Percentiles rank a stretch among this genome's conserved stretches.
These are phyloP conservation scores for Heliconius charithonia DNA, from an alignment of 2,888 invertebrate species.

Conservation along the genomic window DNA sequence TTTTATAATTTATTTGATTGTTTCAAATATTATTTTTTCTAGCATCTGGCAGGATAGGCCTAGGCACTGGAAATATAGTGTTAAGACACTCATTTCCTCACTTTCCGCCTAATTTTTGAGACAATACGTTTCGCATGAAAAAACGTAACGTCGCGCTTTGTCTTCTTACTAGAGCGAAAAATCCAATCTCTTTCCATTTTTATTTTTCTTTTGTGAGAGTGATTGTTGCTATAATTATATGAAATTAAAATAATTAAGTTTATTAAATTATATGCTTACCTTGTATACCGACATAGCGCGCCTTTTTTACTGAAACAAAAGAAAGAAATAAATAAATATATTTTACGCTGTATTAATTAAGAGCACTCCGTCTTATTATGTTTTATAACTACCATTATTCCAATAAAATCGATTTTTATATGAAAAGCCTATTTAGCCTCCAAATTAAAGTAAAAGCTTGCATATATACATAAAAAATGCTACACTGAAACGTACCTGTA, in stretches of 20 bases:
- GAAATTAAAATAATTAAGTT: neutral
- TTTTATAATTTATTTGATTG: neutral
- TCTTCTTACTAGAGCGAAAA: neutral
- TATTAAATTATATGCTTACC: constrained; percentile 81
- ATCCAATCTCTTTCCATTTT: neutral
- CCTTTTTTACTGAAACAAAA: constrained; percentile 94
- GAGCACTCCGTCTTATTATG: neutral
- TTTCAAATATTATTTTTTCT: neutral
- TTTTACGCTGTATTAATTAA: neutral
- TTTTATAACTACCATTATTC: neutral
- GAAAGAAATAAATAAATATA: constrained; percentile 47
- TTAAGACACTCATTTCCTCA: neutral
- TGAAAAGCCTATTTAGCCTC: too few relatives aligned
- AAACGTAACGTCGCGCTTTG: neutral
- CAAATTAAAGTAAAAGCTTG: neutral
- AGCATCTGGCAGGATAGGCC: too few relatives aligned
- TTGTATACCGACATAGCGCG: constrained; percentile 92
- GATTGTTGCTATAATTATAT: neutral
- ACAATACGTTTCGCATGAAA: neutral
- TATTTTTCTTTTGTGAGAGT: neutral
- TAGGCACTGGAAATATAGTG: neutral
- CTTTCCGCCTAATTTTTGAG: neutral
- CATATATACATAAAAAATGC: too few relatives aligned
- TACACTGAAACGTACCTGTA: too few relatives aligned
- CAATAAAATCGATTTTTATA: neutral